Evolutionary conservation across 2,888 invertebrate genomes (phyloP), one percentile per base, ranked within the genome.

Genomic region (Lysandra coridon): DNA sequence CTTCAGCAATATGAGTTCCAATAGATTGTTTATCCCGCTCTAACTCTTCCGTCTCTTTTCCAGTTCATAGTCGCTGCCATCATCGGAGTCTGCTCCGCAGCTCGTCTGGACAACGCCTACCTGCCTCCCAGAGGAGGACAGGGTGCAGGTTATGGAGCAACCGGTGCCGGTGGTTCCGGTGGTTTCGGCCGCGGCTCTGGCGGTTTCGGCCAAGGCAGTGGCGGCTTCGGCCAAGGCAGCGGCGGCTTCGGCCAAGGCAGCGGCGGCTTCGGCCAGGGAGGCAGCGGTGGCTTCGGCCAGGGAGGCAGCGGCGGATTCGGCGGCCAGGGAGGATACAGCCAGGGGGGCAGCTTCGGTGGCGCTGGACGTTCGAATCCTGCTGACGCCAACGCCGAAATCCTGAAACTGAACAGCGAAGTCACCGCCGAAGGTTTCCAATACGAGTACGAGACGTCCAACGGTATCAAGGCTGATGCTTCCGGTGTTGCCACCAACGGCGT

Each of bases 361-460:
- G 80, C 81, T 57, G 84, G 85, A 73, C 85, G 85, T 78, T 81
- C 89, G 49, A 84, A 87, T 80, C 83, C 92, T 0, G 88, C 90
- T 78, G 94, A 94, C 77, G 94, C 92, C 1, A 85, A 84, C 79
- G 94, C 94, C 49, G 91, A 94, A 82, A 94, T 93, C 86, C 83
- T 94, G 14, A 90, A 88, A 81, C 84, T 86, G 60, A 94, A 93
- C 89, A 94, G 87, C 78, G 94, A 94, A 80, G 92, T 94, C 12
- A 93, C 91, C 17, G 93, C 92, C 80, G 94, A 94, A 73, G 91
- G 92, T 4, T 94, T 94, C 87, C 84, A 91, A 2, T 94, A 93
- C 83, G 93, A 94, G 84, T 94, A 92, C 81, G 94, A 94, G 81
- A 94, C 94, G 1, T 94, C 94, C 4, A 94, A 94, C 83, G 94